Base-by-base conservation (phyloP, 1,140 invertebrate genomes). In the Caerostris darwini region DNA sequence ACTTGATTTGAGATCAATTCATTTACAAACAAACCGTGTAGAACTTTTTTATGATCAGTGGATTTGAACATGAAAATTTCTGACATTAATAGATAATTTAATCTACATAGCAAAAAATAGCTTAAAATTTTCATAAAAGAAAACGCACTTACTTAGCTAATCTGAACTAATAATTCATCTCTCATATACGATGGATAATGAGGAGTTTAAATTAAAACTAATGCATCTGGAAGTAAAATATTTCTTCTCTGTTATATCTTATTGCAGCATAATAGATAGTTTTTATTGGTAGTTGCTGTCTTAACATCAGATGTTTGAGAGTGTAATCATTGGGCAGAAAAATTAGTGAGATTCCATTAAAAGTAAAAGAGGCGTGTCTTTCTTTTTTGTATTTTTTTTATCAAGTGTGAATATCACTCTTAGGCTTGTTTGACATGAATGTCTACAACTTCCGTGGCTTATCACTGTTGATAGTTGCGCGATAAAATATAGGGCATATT, bases 381-480 rank as follows among this genome's bases (percentile, higher is more conserved):
- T 7, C 12, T 59, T 34, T 34, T 34, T 34, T 34, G 0, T 19
- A 2, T 56, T 56, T 7, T 17, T 59, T 61, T 90, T 71, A 90
- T 90, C 88, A 90, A 57, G 88, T 90, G 88, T 57, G 64, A 90
- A 71, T 57, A 57, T 77, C 88, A n/a, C 53, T 90, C 12, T 90
- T 34, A 58, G 7, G 34, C 34, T 90, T 71, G 88, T 90, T 90
- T 69, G 67, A 90, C 88, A 77, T 77, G 88, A 56, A 77, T 56
- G 88, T 90, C 64, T 14, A 90, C 88, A 90, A 90, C 86, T 90
- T 54, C 61, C 54, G n/a, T 8, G 17, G 17, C 19, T 90, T 90
- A 90, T 90, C 88, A 56, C 14, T 71, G 54, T 61, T 88, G 50
- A 54, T 59, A 64, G 17, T 34, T 14, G 8, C 19, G 10, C 7